Base-by-base conservation (phyloP, 2,888 invertebrate species). In the Ichneumoninae sp. region DNA sequence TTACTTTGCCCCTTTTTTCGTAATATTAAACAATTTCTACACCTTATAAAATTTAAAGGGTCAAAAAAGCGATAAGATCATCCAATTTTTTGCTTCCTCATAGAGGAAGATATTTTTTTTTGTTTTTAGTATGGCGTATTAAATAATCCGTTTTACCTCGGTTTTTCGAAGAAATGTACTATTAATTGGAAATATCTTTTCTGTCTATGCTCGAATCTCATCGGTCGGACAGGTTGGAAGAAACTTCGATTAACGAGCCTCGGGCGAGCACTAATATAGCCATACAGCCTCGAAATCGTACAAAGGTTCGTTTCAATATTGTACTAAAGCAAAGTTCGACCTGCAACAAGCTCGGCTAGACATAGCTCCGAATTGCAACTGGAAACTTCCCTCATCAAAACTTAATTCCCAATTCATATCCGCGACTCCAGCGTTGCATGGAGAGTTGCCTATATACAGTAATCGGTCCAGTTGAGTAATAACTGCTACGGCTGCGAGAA, bases 331-430 rank as follows among this genome's bases (percentile, higher is more conserved):
- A 19, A 36, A 47, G 47, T 74, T 47, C 47, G 30, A 8, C 33
- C 30, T 47, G 47, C 47, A 60, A 63, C 47, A 63, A 30, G 30
- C 47, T 36, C 47, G 19, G 26, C 19, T 50, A 50, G 50, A 65
- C 65, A 36, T 63, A 63, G 65, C 50, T 47, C 50, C 13, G 16
- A 75, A 75, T 75, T 75, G 63, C 75, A 50, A 52, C 36, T 22
- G 65, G 57, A 57, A 75, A 75, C 75, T 75, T 65, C 65, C 75
- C 65, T 75, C 65, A 65, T 75, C 75, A 75, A 65, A 75, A 75
- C 75, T 75, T 75, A 47, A 65, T 75, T 75, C 57, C 19, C 65
- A 13, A 30, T 75, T 75, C 75, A 33, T n/a, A 65, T 50, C 63
- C 50, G 33, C 75, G 63, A 33, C 33, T 13, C 7, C 19, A 33